phyloP scores from a whole-genome alignment of 2,797 vertebrate species.

The Anguilla marmorata region DNA sequence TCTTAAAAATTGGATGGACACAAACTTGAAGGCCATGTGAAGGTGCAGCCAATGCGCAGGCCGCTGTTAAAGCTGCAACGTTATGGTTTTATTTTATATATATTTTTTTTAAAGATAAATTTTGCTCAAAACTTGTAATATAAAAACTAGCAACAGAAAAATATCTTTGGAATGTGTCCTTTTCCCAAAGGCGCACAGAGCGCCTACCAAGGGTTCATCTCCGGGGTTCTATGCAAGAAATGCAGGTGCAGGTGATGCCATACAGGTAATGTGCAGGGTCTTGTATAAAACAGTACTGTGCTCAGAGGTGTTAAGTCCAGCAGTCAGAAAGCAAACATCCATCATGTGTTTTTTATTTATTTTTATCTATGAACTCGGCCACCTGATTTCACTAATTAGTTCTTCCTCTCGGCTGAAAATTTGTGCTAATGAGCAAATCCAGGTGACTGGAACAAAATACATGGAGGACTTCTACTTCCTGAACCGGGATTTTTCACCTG shows the following conservation, averaged over 20 bases:
- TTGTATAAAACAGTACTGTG: conserved; percentile 32
- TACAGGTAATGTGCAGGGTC: conserved; percentile 21
- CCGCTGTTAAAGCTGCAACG: background rate
- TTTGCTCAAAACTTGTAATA: conserved; percentile 16
- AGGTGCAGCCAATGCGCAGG: background rate
- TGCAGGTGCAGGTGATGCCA: conserved; percentile 6
- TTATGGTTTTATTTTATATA: background rate
- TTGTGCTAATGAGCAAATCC: background rate
- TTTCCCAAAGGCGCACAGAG: background rate
- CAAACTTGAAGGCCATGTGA: background rate
- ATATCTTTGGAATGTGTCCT: conserved; percentile 35
- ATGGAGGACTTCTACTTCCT: background rate
- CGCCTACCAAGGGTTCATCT: background rate
- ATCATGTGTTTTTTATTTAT: background rate
- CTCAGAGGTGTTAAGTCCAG: background rate
- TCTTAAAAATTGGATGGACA: background rate
- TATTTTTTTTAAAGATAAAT: background rate
- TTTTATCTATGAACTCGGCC: background rate
- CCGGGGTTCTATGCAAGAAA: background rate
- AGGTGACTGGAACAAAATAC: background rate
- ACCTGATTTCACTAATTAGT: background rate
- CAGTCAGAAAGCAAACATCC: background rate
- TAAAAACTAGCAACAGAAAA: conserved; percentile 14
- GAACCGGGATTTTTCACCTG: background rate
- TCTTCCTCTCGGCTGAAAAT: background rate